A percentile compares a stretch with the other conserved stretches of the same genome.
phyloP scores from a whole-genome alignment of 1,140 invertebrate genomes.

The Branchinecta lindahli region DNA sequence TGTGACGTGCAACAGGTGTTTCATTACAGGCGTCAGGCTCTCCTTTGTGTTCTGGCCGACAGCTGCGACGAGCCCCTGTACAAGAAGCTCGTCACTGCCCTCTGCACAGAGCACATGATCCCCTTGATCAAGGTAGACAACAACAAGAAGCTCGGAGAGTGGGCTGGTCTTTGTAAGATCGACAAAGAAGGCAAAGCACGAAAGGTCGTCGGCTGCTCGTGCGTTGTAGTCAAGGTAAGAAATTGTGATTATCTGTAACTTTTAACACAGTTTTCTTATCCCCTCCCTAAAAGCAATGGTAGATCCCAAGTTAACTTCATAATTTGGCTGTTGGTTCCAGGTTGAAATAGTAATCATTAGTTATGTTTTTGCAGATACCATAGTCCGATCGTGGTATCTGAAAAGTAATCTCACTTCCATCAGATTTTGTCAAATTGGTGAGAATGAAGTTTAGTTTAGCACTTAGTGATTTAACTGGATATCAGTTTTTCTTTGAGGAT shows the following conservation, averaged over 20 bases:
- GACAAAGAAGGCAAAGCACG: slow-evolving; percentile 97
- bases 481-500: too few species aligned
- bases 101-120: slow-evolving; percentile 96
- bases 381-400: too few species aligned
- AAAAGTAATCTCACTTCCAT: too few species aligned
- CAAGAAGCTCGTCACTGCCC: slow-evolving; percentile 91
- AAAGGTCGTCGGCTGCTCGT: slow-evolving; percentile 96
- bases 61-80: slow-evolving; percentile 97
- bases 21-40: slow-evolving; percentile 64
- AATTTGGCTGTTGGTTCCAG: background rate
- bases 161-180: slow-evolving; percentile 97
- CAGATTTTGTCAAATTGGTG: too few species aligned
- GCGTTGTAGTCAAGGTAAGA: slow-evolving; percentile 82
- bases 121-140: slow-evolving; percentile 93
- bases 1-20: slow-evolving; percentile 11
- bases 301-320: background rate
- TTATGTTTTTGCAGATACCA: too few species aligned
- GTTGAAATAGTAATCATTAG: too few species aligned
- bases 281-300: background rate
- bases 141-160: slow-evolving; percentile 97
- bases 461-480: too few species aligned
- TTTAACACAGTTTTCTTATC: background rate
- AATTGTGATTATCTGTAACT: too few species aligned
- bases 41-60: slow-evolving; percentile 88
- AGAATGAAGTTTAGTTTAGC: too few species aligned